Evolutionary conservation across 2,888 invertebrate genomes (phyloP), one percentile per base, ranked within the genome.

Genomic region (Lepidocyrtoides sp.): DNA sequence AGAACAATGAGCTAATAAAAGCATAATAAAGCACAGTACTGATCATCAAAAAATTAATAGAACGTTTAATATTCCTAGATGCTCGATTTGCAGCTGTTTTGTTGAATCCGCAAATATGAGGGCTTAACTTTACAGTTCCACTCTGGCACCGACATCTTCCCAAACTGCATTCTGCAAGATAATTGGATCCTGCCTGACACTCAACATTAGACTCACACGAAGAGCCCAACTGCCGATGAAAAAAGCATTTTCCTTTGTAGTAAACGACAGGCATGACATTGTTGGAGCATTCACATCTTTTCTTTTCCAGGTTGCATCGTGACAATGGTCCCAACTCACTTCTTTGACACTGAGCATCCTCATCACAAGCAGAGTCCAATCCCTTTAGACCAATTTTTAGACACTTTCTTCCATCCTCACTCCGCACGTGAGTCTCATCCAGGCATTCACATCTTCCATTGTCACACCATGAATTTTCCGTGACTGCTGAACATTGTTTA

Each of bases 391-490:
- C 92, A 75, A 94, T 91, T 63, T 89, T 83, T 26, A 94, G 75
- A 77, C 94, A 94, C 85, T 93, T 93, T n/a, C 93, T 82, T 10
- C 91, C 91, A 84, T 94, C 94, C 44, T 90, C 83, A 84, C 91
- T 92, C 3, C 86, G 79, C 7, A 93, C 92, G 17, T 92, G 91
- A 36, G 87, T 82, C 3, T 87, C 85, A 29, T 92, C 92, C 12
- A 91, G 14, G 60, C 94, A 94, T 44, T 90, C 92, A 32, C 94
- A 94, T 23, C 91, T 44, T n/a, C 92, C 93, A 29, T 92, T 88
- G 51, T 88, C 75, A 85, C 94, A 94, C 29, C 85, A 60, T 10
- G 93, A 91, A 54, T 92, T 89, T 29, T 91, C 91, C 4, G 93
- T 93, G 5, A 89, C 32, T n/a, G 88, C 75, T 1, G 90, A 91